These are phyloP conservation scores for Enteromius mattozi DNA, from an alignment of 2,797 vertebrate genomes.

Conservation along the genomic window DNA sequence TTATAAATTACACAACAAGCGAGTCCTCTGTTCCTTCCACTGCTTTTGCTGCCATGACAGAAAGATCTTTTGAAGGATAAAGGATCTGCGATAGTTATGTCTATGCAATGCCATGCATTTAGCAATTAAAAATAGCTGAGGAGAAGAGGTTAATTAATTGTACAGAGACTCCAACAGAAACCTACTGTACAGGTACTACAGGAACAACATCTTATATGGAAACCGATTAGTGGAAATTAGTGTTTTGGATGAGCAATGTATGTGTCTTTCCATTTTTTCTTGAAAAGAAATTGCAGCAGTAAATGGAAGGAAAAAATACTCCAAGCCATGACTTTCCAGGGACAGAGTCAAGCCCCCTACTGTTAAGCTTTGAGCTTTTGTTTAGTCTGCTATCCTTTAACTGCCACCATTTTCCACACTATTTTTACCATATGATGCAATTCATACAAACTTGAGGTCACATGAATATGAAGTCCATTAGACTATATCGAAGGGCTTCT, in stretches of 20 bases:
- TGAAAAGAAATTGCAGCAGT: constrained; percentile 1
- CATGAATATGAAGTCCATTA: not conserved
- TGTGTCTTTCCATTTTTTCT: not conserved
- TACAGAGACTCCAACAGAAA: not conserved
- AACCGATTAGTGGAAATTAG: constrained; percentile 3
- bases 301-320: constrained; percentile 17
- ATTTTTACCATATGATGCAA: not conserved
- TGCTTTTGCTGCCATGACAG: constrained; percentile 58
- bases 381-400: constrained; percentile 5
- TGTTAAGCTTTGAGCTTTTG: constrained; percentile 16
- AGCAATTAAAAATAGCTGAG: constrained; percentile 55
- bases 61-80: constrained; percentile 54
- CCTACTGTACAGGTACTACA: not conserved
- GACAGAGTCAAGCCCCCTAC: constrained; percentile 27
- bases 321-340: not conserved
- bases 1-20: constrained; percentile 72
- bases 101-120: constrained; percentile 66
- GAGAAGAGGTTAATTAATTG: constrained; percentile 25
- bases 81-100: constrained; percentile 67
- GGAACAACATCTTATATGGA: not conserved
- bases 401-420: not conserved
- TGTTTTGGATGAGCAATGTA: not conserved
- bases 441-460: constrained; percentile 12
- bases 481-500: not conserved
- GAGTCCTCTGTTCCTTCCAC: constrained; percentile 67